phyloP scores from a whole-genome alignment of 2,888 invertebrate species.

The Rhingia campestris region DNA sequence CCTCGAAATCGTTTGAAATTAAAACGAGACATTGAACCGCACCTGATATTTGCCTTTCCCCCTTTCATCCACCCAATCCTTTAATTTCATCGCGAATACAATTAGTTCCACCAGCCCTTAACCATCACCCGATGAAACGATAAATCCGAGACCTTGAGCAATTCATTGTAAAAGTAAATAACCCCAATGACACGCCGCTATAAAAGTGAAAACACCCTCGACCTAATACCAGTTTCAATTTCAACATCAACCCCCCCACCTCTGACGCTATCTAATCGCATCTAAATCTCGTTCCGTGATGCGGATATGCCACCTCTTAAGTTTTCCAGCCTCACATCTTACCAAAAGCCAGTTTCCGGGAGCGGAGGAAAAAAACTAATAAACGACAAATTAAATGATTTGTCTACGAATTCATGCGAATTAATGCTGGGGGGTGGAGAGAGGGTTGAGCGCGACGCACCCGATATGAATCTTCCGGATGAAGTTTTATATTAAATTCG shows the following conservation, averaged over 20 bases:
- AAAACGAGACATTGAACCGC: too few relatives aligned
- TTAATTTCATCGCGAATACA: background rate
- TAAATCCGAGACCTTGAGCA: background rate
- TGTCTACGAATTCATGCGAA: conserved; percentile 73
- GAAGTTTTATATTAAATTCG: conserved; percentile 76
- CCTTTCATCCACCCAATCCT: background rate
- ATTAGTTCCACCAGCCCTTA: background rate
- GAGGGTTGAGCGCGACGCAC: conserved; percentile 31
- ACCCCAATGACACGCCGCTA: conserved; percentile 43
- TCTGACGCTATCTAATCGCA: background rate
- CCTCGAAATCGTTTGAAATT: too few relatives aligned
- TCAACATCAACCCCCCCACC: background rate
- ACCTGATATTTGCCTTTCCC: too few relatives aligned
- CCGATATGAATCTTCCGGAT: conserved; percentile 56
- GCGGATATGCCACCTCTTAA: conserved; percentile 4
- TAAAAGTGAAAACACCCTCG: conserved; percentile 28
- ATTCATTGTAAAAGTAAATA: conserved; percentile 45
- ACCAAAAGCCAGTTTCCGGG: conserved; percentile 20
- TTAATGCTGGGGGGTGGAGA: conserved; percentile 9
- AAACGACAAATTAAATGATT: conserved; percentile 76
- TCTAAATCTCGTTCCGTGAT: conserved; percentile 3
- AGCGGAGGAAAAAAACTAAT: conserved; percentile 75
- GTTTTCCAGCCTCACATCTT: background rate
- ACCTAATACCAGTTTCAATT: conserved; percentile 7
- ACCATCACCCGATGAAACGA: background rate